Percentiles rank a stretch among this genome's conserved stretches.
Evolutionary conservation across 2,797 vertebrate genomes (phyloP).

Genomic region (Syndactyla subalaris): DNA sequence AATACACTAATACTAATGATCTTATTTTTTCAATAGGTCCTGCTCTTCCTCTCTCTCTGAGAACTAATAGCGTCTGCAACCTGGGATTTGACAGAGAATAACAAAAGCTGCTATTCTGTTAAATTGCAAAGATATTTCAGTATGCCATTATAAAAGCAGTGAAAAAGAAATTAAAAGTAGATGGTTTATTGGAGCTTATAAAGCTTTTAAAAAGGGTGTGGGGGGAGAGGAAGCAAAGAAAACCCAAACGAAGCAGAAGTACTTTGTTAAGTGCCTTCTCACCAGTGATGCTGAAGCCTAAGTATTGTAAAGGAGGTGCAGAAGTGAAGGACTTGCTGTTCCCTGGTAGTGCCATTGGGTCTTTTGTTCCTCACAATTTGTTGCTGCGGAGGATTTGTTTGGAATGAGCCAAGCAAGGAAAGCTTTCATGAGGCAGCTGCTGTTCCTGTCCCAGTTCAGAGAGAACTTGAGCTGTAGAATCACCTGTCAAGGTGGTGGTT

Average conservation of each 20-base stretch:
- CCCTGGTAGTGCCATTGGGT: neutral
- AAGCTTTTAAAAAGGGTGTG: neutral
- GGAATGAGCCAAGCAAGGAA: neutral
- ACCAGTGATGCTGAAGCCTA: neutral
- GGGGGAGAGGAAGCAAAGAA: neutral
- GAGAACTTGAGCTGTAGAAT: neutral
- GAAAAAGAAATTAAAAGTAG: constrained; percentile 30
- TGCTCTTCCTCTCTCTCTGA: neutral
- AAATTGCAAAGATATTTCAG: constrained; percentile 39
- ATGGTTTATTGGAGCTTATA: neutral
- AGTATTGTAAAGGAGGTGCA: neutral
- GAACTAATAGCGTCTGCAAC: neutral
- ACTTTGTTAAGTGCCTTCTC: neutral
- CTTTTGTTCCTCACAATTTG: neutral
- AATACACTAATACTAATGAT: neutral
- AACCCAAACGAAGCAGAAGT: neutral
- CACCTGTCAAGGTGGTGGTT: neutral
- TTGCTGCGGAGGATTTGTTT: neutral
- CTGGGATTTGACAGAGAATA: constrained; percentile 27
- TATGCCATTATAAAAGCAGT: neutral
- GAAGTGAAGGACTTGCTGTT: neutral
- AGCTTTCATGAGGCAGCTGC: neutral
- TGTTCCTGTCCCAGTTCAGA: neutral
- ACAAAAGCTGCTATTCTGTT: constrained; percentile 31
- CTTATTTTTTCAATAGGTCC: neutral